Conservation (phyloP, 2,888 invertebrate genomes). For the Hemithea aestivaria region DNA sequence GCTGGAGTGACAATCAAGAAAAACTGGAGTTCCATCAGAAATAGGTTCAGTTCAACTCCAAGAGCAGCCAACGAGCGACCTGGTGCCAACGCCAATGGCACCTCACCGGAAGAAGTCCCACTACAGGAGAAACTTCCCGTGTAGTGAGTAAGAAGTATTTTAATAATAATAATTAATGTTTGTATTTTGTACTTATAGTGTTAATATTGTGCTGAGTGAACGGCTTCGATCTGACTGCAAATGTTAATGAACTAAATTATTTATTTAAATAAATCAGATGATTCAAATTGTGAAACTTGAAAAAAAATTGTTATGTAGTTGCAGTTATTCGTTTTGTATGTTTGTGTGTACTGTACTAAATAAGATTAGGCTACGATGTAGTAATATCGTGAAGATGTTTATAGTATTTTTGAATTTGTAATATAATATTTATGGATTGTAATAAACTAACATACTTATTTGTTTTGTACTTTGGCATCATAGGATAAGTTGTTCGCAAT, state of each 20-base stretch:
- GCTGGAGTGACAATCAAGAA: conserved; percentile 77
- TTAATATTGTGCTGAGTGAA: conserved; percentile 31
- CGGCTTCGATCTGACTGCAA: conserved; percentile 65
- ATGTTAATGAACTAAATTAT: conserved; percentile 28
- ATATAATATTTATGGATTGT: conserved; percentile 6
- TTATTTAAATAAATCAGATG: conserved; percentile 33
- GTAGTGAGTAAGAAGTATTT: conserved; percentile 32
- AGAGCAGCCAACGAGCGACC: conserved; percentile 53
- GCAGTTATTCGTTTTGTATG: conserved; percentile 20
- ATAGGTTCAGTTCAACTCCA: conserved; percentile 58
- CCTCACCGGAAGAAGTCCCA: conserved; percentile 65
- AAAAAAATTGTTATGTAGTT: conserved; percentile 17
- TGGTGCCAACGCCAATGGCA: conserved; percentile 48
- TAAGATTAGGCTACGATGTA: conserved; percentile 33
- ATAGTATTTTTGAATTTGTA: conserved; percentile 29
- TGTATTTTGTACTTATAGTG: conserved; percentile 25
- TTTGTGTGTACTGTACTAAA: conserved; percentile 24
- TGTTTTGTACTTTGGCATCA: conserved; percentile 41
- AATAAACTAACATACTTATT: conserved; percentile 22
- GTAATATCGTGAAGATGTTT: conserved; percentile 34
- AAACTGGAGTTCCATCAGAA: conserved; percentile 75
- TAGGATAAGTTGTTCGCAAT: conserved; percentile 32
- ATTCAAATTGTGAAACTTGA: conserved; percentile 8
- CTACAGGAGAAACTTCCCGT: conserved; percentile 68
- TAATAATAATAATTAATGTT: too few species aligned